Percentiles rank a stretch among this genome's conserved stretches.
phyloP scores from a whole-genome alignment of 1,140 invertebrate genomes.

The Bradynema listronoti region DNA sequence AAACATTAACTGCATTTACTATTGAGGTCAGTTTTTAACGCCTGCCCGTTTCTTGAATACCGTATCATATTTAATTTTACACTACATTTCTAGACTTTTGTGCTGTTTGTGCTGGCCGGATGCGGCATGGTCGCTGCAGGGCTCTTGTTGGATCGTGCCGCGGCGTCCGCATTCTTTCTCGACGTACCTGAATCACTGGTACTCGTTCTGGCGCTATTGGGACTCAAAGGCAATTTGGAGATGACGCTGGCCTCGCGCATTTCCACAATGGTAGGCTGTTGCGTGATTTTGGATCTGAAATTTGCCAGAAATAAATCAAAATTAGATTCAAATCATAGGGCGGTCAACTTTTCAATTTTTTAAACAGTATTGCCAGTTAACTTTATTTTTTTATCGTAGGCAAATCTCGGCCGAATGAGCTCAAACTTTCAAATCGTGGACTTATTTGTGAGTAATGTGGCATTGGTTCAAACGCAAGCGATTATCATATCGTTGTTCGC shows the following conservation, averaged over 20 bases:
- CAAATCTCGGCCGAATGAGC: conserved; percentile 33
- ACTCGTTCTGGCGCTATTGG: conserved; percentile 83
- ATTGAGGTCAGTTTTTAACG: too few relatives aligned
- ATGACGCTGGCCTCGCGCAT: conserved; percentile 64
- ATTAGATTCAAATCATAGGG: too few relatives aligned
- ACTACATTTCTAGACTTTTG: conserved; percentile 19
- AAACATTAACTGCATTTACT: too few relatives aligned
- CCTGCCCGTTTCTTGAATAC: too few relatives aligned
- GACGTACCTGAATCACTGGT: conserved; percentile 79
- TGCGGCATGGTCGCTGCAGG: conserved; percentile 82
- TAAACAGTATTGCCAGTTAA: conserved; percentile 1
- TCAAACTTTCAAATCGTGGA: conserved; percentile 14
- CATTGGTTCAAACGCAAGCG: conserved; percentile 54
- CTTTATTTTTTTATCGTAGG: conserved; percentile 4
- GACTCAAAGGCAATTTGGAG: conserved; percentile 87
- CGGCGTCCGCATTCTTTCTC: conserved; percentile 54
- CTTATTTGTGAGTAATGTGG: conserved; percentile 23
- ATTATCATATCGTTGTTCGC: conserved; percentile 29
- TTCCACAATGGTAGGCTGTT: conserved; percentile 19
- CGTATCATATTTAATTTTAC: too few relatives aligned
- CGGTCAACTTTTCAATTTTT: too few relatives aligned
- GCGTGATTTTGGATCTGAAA: too few relatives aligned
- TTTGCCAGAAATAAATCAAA: too few relatives aligned
- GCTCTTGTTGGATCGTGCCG: conserved; percentile 72
- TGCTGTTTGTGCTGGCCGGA: conserved; percentile 60